Percentiles rank a stretch among this genome's conserved stretches.
phyloP scores from a whole-genome alignment of 2,888 invertebrate species.

The Sarcophaga caerulescens region DNA sequence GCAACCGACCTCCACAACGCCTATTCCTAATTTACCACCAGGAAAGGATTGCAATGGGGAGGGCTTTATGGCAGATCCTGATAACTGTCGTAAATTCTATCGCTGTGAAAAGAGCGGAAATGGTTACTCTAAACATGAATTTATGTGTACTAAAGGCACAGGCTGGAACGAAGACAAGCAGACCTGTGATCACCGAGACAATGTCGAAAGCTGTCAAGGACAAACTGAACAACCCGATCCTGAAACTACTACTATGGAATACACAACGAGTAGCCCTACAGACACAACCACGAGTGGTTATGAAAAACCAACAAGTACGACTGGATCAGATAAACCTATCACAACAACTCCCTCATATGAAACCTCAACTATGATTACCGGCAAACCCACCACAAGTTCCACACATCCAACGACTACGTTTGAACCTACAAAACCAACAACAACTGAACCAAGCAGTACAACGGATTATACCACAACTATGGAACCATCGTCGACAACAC shows the following conservation, averaged over 20 bases:
- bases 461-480: conserved; percentile 68
- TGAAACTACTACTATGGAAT: neutral
- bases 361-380: conserved; percentile 32
- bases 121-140: conserved; percentile 81
- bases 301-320: conserved; percentile 37
- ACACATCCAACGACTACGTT: conserved; percentile 29
- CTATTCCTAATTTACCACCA: conserved; percentile 75
- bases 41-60: conserved; percentile 82
- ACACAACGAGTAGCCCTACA: neutral
- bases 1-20: conserved; percentile 71
- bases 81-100: conserved; percentile 84
- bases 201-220: conserved; percentile 75
- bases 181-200: conserved; percentile 83
- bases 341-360: conserved; percentile 52
- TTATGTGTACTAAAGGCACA: conserved; percentile 85
- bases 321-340: conserved; percentile 37
- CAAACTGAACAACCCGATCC: conserved; percentile 54
- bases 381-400: conserved; percentile 48
- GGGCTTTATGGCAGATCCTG: conserved; percentile 85
- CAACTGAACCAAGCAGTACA: conserved; percentile 4
- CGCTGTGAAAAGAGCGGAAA: conserved; percentile 83
- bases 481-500: conserved; percentile 35
- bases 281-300: conserved; percentile 22
- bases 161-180: conserved; percentile 85
- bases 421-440: conserved; percentile 34